Evolutionary conservation across 1,140 invertebrate genomes (phyloP).

Genomic region (Andrena cerasifolii): DNA sequence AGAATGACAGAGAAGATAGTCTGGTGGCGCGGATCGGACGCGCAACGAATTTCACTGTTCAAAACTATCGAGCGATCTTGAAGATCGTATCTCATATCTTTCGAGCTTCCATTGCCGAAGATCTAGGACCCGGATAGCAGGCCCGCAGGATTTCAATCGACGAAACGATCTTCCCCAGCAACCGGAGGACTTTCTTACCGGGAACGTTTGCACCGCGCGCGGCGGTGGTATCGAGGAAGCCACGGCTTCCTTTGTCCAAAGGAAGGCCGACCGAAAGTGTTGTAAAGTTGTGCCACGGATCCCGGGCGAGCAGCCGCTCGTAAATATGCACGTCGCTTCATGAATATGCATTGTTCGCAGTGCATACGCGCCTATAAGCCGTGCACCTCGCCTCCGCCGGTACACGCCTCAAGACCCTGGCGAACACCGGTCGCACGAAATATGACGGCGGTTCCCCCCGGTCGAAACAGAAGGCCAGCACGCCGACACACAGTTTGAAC

Average conservation of each 20-base stretch:
- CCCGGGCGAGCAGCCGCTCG: slow-evolving; percentile 64
- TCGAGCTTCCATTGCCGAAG: no score
- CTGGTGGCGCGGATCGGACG: no score
- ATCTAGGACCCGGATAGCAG: no score
- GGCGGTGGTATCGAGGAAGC: slow-evolving; percentile 41
- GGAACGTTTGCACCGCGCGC: slow-evolving; percentile 31
- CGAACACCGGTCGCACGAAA: slow-evolving; percentile 47
- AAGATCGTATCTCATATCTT: no score
- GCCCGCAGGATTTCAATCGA: background rate
- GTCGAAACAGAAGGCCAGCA: slow-evolving; percentile 29
- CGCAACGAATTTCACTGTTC: no score
- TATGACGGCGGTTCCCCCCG: slow-evolving; percentile 45
- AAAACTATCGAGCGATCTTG: no score
- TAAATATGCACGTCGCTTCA: slow-evolving; percentile 68
- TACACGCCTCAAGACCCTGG: slow-evolving; percentile 51
- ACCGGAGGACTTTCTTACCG: slow-evolving; percentile 31
- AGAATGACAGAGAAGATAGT: no score
- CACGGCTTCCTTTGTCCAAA: slow-evolving; percentile 49
- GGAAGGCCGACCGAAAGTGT: slow-evolving; percentile 57
- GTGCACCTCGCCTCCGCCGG: slow-evolving; percentile 15
- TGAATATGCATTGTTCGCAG: slow-evolving; percentile 67
- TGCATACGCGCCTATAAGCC: slow-evolving; percentile 59
- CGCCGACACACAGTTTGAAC: background rate
- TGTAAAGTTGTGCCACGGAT: slow-evolving; percentile 68
- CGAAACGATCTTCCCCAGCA: background rate